A percentile compares a stretch with the other conserved stretches of the same genome.
These are phyloP conservation scores for Orchesella flavescens DNA, from an alignment of 2,888 invertebrate species.

Conservation along the genomic window DNA sequence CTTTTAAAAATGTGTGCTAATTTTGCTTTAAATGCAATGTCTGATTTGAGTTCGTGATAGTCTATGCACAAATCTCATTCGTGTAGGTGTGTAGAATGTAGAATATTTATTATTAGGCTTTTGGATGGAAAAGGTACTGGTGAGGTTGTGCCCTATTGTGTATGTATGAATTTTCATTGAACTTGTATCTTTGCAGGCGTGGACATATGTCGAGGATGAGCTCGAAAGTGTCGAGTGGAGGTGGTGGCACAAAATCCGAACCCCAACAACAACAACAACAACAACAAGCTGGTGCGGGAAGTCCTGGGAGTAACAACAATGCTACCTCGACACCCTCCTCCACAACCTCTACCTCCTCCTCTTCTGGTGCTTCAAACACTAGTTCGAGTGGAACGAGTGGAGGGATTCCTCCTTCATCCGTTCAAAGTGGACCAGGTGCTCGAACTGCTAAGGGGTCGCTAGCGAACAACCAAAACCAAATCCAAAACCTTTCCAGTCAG, in stretches of 20 bases:
- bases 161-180: too few species aligned
- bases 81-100: too few species aligned
- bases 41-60: too few species aligned
- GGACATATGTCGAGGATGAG: conserved; percentile 70
- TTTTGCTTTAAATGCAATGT: neutral
- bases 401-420: conserved; percentile 33
- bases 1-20: neutral
- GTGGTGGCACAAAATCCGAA: conserved; percentile 57
- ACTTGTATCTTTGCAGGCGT: conserved; percentile 54
- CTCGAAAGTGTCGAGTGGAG: conserved; percentile 67
- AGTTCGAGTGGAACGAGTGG: too few species aligned
- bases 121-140: too few species aligned
- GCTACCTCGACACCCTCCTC: conserved; percentile 41
- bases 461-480: conserved; percentile 41
- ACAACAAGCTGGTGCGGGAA: conserved; percentile 34
- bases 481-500: conserved; percentile 53
- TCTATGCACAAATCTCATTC: too few species aligned
- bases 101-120: too few species aligned
- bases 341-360: conserved; percentile 23
- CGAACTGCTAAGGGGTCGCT: conserved; percentile 8
- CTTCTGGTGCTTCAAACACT: neutral
- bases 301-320: conserved; percentile 41
- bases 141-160: too few species aligned
- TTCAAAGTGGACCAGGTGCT: conserved; percentile 60
- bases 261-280: conserved; percentile 41